Evolutionary conservation across 2,797 vertebrate genomes (phyloP).

Genomic region (Capromys pilorides): DNA sequence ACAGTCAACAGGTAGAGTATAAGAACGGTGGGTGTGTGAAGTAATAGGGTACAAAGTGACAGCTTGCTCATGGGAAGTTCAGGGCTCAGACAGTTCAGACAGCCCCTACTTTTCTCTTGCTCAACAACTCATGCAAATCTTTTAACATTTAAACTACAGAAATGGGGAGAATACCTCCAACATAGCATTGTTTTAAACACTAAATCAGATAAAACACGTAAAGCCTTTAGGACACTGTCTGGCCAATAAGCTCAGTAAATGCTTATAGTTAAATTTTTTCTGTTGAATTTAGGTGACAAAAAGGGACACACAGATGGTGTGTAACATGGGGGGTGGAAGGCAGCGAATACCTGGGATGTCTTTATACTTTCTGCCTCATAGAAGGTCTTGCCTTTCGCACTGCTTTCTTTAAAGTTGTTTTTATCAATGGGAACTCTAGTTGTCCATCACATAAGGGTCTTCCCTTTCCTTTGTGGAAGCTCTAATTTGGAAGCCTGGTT

Average conservation of each 20-base stretch:
- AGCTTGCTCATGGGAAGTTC: not conserved
- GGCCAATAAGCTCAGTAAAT: not conserved
- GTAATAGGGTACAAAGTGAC: not conserved
- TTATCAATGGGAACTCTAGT: not conserved
- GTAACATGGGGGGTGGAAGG: not conserved
- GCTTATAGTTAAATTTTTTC: not conserved
- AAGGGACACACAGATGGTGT: not conserved
- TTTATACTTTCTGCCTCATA: not conserved
- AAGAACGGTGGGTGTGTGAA: not conserved
- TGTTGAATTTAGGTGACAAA: not conserved
- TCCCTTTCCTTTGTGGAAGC: not conserved
- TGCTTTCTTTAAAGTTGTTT: not conserved
- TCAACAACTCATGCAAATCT: not conserved
- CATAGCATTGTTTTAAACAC: not conserved
- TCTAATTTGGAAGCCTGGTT: constrained; percentile 48
- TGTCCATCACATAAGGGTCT: not conserved
- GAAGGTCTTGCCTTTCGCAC: not conserved
- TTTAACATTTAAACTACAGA: not conserved
- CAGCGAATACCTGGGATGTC: not conserved
- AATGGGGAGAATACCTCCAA: not conserved
- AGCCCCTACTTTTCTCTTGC: not conserved
- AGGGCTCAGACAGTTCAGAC: not conserved
- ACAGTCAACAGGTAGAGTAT: not conserved
- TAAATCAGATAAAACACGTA: not conserved
- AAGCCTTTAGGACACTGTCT: not conserved